Evolutionary conservation across 2,888 invertebrate species (phyloP).

Genomic region (Icerya purchasi): DNA sequence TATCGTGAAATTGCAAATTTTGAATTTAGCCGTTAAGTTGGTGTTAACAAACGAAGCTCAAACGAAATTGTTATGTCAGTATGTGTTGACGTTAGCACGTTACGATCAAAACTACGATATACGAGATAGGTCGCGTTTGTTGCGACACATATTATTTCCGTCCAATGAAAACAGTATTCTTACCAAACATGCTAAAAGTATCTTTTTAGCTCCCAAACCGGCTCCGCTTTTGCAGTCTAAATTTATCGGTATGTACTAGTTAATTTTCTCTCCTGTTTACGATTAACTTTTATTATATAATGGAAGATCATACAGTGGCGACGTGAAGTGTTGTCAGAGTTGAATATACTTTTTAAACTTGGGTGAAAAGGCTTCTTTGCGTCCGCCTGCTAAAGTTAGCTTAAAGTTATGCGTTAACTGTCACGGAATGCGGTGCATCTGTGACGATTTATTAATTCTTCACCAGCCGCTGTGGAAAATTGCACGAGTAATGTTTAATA

Average conservation of each 20-base stretch:
- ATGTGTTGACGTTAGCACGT: constrained; percentile 80
- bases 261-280: no score
- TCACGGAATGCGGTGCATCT: no score
- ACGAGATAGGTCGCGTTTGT: constrained; percentile 75
- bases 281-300: no score
- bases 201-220: constrained; percentile 81
- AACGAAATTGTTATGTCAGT: constrained; percentile 68
- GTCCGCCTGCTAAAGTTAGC: no score
- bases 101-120: constrained; percentile 98
- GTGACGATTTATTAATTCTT: no score
- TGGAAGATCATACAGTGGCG: no score
- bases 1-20: constrained; percentile 80
- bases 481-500: no score
- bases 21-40: constrained; percentile 85
- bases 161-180: constrained; percentile 33
- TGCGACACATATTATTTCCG: constrained; percentile 58
- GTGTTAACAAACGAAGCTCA: constrained; percentile 70
- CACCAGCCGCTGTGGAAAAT: no score
- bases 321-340: no score
- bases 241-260: constrained; percentile 38
- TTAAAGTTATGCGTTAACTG: no score
- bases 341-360: no score
- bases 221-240: constrained; percentile 75
- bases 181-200: constrained; percentile 47
- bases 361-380: no score